phyloP scores from a whole-genome alignment of 1,140 invertebrate species.

The Diuraphis noxia region DNA sequence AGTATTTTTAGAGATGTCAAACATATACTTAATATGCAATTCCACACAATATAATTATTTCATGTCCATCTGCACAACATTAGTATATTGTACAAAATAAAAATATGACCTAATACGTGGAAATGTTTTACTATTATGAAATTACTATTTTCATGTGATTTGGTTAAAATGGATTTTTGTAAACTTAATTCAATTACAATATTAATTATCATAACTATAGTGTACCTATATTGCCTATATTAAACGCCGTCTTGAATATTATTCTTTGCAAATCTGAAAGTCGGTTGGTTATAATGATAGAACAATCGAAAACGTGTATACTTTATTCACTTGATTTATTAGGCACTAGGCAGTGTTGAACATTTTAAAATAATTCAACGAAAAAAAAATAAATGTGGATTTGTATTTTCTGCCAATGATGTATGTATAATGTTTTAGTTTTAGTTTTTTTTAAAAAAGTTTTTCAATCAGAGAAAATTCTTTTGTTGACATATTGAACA shows the following conservation, averaged over 20 bases:
- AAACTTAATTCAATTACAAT: background rate
- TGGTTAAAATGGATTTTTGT: background rate
- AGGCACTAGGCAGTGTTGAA: background rate
- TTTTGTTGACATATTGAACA: no score
- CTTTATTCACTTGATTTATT: background rate
- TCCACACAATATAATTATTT: background rate
- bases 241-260: background rate
- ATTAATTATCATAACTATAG: no score
- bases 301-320: background rate
- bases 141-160: background rate
- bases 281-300: background rate
- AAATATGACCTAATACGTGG: background rate
- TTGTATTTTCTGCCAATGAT: background rate
- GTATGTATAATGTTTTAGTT: no score
- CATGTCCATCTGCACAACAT: background rate
- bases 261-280: background rate
- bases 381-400: background rate
- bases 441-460: no score
- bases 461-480: no score
- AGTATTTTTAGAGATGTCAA: no score
- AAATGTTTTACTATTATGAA: background rate
- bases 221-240: background rate
- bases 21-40: background rate
- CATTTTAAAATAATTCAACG: no score
- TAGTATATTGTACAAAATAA: background rate